Evolutionary conservation across 2,797 vertebrate species (phyloP).

Genomic region (Luscinia megarhynchos): DNA sequence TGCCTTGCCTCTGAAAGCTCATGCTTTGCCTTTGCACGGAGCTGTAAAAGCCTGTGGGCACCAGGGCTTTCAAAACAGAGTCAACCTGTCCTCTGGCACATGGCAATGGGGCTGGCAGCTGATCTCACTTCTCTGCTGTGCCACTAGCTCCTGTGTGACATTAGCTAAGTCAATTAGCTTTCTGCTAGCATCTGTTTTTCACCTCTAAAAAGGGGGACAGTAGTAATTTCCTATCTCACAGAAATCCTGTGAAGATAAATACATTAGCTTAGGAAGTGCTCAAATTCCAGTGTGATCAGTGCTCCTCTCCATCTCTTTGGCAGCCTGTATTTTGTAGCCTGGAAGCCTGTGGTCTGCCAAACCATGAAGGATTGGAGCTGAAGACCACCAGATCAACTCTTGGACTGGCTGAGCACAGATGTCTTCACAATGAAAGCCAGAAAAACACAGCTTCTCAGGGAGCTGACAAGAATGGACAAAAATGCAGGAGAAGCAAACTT

Average conservation of each 20-base stretch:
- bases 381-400: background rate
- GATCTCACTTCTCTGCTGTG: slow-evolving; percentile 22
- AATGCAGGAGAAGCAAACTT: background rate
- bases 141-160: background rate
- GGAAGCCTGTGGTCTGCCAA: background rate
- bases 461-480: background rate
- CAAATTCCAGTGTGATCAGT: background rate
- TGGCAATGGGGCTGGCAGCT: background rate
- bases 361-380: background rate
- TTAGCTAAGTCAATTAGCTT: slow-evolving; percentile 57
- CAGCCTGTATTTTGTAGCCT: background rate
- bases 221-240: slow-evolving; percentile 38
- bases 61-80: background rate
- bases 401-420: background rate
- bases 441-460: background rate
- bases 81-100: background rate
- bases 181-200: slow-evolving; percentile 44
- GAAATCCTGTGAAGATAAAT: slow-evolving; percentile 44
- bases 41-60: background rate
- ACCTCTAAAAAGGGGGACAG: slow-evolving; percentile 33
- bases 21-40: background rate
- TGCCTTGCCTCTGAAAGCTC: background rate
- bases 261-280: slow-evolving; percentile 27
- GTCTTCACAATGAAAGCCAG: background rate
- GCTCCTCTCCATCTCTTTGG: background rate